Conservation (phyloP, 2,797 vertebrate species). For the Sebastes baramenuke region DNA sequence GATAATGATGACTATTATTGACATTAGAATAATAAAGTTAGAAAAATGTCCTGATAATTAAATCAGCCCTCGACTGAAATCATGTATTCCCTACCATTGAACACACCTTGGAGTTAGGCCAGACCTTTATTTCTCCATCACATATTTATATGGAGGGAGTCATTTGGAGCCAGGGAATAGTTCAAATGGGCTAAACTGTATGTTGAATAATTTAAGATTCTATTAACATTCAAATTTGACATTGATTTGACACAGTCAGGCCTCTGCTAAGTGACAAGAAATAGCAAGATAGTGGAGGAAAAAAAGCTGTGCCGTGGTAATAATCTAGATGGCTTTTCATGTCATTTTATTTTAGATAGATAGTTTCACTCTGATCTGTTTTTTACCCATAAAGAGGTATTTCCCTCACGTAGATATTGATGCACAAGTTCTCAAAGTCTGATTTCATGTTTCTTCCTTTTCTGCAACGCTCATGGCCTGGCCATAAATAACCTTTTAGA, state of each 20-base stretch:
- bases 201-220: slow-evolving; percentile 84
- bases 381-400: background rate
- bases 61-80: slow-evolving; percentile 20
- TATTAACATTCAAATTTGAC: slow-evolving; percentile 87
- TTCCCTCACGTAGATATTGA: background rate
- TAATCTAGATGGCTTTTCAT: slow-evolving; percentile 50
- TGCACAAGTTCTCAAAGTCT: background rate
- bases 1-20: background rate
- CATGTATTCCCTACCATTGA: background rate
- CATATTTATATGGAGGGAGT: slow-evolving; percentile 72
- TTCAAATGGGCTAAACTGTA: slow-evolving; percentile 80
- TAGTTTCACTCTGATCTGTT: slow-evolving; percentile 21
- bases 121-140: slow-evolving; percentile 56
- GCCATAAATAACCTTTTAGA: slow-evolving; percentile 70
- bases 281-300: slow-evolving; percentile 36
- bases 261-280: slow-evolving; percentile 61
- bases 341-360: slow-evolving; percentile 16
- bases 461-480: slow-evolving; percentile 17
- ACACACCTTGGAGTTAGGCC: slow-evolving; percentile 44
- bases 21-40: background rate
- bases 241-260: slow-evolving; percentile 82
- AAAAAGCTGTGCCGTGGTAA: slow-evolving; percentile 45
- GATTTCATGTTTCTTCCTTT: slow-evolving; percentile 19
- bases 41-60: background rate
- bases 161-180: slow-evolving; percentile 71